Conservation (phyloP, 2,113 vertebrate genomes). For the Coturnix japonica region DNA sequence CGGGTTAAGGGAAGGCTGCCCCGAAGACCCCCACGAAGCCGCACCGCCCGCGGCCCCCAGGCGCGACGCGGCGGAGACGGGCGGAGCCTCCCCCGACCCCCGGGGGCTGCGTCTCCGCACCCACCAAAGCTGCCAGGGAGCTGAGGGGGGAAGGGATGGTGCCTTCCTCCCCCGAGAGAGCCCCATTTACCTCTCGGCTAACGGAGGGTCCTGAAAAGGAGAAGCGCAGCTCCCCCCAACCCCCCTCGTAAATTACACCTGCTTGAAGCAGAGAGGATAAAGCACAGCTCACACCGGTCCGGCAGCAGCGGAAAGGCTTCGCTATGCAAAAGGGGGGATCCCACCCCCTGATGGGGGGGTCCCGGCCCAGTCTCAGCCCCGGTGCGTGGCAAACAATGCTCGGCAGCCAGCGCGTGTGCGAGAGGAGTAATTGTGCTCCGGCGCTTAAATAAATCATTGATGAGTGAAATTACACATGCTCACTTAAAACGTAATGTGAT, state of each 20-base stretch:
- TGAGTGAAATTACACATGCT: slow-evolving; percentile 86
- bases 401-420: slow-evolving; percentile 60
- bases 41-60: no score
- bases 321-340: neutral
- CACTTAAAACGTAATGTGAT: slow-evolving; percentile 86
- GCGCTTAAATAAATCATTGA: slow-evolving; percentile 84
- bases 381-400: slow-evolving; percentile 63
- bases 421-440: slow-evolving; percentile 77
- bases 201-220: neutral
- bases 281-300: neutral
- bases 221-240: neutral
- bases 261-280: slow-evolving; percentile 19
- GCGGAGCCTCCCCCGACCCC: no score
- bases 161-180: neutral
- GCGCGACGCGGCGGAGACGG: no score
- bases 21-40: no score
- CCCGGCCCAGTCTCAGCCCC: neutral
- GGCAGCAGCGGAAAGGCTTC: neutral
- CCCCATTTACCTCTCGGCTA: slow-evolving; percentile 20
- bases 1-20: no score
- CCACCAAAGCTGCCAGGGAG: no score
- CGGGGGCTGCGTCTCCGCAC: no score
- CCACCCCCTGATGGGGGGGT: no score
- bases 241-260: slow-evolving; percentile 27
- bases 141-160: neutral